These are phyloP conservation scores for Aculops lycopersici DNA, from an alignment of 1,140 invertebrate species.

Conservation along the genomic window DNA sequence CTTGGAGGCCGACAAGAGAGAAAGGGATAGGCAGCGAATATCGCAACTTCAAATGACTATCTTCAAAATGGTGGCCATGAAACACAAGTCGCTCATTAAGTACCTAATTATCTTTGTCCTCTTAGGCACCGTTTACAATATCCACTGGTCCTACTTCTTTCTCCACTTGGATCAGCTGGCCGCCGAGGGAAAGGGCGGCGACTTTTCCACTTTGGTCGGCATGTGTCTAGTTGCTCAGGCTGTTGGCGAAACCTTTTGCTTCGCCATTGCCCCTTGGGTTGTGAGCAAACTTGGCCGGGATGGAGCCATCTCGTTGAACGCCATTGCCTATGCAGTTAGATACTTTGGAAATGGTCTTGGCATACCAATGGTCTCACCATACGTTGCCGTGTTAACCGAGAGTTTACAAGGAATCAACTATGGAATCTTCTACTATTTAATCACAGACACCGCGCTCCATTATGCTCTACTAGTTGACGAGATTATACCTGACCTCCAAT, in stretches of 20 bases:
- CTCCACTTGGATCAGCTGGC: slow-evolving; percentile 13
- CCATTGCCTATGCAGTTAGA: slow-evolving; percentile 34
- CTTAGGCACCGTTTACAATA: slow-evolving; percentile 43
- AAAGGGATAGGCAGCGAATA: background rate
- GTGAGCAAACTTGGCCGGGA: slow-evolving; percentile 46
- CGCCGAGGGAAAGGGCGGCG: slow-evolving; percentile 2
- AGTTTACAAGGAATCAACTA: slow-evolving; percentile 52
- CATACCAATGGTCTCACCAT: slow-evolving; percentile 22
- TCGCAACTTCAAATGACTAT: background rate
- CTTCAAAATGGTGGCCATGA: background rate
- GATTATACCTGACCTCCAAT: background rate
- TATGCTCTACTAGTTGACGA: slow-evolving; percentile 6
- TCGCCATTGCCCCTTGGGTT: slow-evolving; percentile 45
- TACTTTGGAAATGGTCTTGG: slow-evolving; percentile 43
- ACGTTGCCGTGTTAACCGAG: slow-evolving; percentile 54
- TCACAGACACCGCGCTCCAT: slow-evolving; percentile 21
- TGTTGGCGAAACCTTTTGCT: slow-evolving; percentile 54
- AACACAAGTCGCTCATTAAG: slow-evolving; percentile 3
- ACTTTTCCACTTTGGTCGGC: slow-evolving; percentile 36
- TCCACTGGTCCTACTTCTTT: slow-evolving; percentile 51
- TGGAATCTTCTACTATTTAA: slow-evolving; percentile 51
- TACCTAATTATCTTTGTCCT: slow-evolving; percentile 32
- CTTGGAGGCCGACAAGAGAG: background rate
- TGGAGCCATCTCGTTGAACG: slow-evolving; percentile 36
- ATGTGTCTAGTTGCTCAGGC: slow-evolving; percentile 41